Percentiles rank a stretch among this genome's conserved stretches.
Conservation (phyloP, 2,113 vertebrate genomes). For the Bufo gargarizans region DNA sequence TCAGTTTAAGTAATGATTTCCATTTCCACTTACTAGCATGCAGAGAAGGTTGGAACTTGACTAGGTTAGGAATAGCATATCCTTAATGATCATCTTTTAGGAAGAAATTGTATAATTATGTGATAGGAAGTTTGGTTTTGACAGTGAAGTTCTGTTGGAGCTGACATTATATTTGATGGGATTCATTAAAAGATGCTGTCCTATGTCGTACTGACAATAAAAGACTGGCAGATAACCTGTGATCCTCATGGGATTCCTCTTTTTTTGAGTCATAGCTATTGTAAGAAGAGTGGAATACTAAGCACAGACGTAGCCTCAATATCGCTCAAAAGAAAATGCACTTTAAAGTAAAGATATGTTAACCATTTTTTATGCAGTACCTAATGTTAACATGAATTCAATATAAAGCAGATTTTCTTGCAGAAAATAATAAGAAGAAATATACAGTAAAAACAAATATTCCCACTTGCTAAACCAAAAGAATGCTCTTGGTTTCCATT, state of each 20-base stretch:
- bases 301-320: background rate
- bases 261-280: slow-evolving; percentile 18
- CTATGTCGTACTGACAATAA: slow-evolving; percentile 20
- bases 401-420: background rate
- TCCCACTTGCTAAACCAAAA: background rate
- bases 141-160: slow-evolving; percentile 16
- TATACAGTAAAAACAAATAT: background rate
- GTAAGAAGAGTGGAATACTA: slow-evolving; percentile 39
- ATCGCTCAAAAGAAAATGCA: slow-evolving; percentile 36
- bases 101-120: background rate
- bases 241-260: slow-evolving; percentile 35
- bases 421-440: background rate
- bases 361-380: slow-evolving; percentile 34
- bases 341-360: slow-evolving; percentile 25
- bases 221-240: slow-evolving; percentile 38
- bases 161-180: slow-evolving; percentile 1
- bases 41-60: background rate
- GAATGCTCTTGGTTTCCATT: background rate
- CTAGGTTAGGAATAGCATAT: background rate
- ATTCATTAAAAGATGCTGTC: slow-evolving; percentile 26
- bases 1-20: background rate
- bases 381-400: slow-evolving; percentile 20
- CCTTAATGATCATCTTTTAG: background rate
- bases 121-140: background rate
- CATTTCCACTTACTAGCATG: background rate